phyloP scores from a whole-genome alignment of 2,888 invertebrate species.

The Leptogaster cylindrica region DNA sequence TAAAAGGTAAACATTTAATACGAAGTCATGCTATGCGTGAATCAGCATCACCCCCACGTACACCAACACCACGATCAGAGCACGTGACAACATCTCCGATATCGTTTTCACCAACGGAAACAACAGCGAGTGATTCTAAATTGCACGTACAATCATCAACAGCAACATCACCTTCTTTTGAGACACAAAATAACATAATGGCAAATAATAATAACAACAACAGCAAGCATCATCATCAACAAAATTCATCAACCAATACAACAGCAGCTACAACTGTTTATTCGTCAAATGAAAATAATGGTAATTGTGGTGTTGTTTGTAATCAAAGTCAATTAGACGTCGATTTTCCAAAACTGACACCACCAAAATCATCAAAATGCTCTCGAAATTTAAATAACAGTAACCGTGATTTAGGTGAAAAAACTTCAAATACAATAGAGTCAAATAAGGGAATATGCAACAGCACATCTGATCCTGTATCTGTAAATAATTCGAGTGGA shows the following conservation, averaged over 20 bases:
- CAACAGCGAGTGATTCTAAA: conserved; percentile 54
- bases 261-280: too few relatives aligned
- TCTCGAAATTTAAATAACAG: conserved; percentile 49
- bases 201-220: too few relatives aligned
- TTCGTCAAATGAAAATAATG: conserved; percentile 36
- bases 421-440: conserved; percentile 43
- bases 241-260: conserved; percentile 45
- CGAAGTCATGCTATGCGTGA: conserved; percentile 91
- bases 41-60: conserved; percentile 72
- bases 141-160: conserved; percentile 54
- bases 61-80: conserved; percentile 63
- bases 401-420: conserved; percentile 45
- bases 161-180: conserved; percentile 55
- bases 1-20: conserved; percentile 83
- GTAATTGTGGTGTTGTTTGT: conserved; percentile 52
- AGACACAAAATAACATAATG: conserved; percentile 59
- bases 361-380: conserved; percentile 60
- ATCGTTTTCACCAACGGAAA: conserved; percentile 50
- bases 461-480: conserved; percentile 46
- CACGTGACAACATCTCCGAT: conserved; percentile 50
- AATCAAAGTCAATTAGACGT: conserved; percentile 56
- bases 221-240: conserved; percentile 55
- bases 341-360: conserved; percentile 61
- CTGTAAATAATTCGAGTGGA: conserved; percentile 19
- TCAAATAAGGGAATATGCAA: conserved; percentile 28